Base-by-base conservation (phyloP, 2,113 vertebrate species). In the Poecile atricapillus region DNA sequence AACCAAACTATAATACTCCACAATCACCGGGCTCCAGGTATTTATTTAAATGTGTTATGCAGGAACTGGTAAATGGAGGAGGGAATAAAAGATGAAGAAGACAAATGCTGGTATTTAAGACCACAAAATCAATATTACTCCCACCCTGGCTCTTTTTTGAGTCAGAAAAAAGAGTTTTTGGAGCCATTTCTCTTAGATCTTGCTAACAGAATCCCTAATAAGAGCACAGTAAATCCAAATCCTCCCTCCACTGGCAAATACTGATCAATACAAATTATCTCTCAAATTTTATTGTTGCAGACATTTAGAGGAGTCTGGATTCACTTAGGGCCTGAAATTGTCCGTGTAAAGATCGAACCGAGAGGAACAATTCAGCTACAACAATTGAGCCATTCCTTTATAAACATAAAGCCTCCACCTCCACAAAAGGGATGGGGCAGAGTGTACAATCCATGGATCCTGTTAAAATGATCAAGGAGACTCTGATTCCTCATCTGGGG, bases 211-310 rank as follows among this genome's bases (percentile, higher is more conserved):
- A 56, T 60, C 71, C 71, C 81, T 85, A 89, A 73, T 50, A 50
- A 81, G 68, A 92, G 56, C 56, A 56, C 50, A 89, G 60, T 65
- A 94, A 97, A 94, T 71, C 74, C 83, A 75, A 92, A 82, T 78
- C 68, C 93, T 78, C 85, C 56, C 60, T 92, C 58, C 44, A 20
- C 74, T 64, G 74, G 74, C 69, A 92, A 92, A 92, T 53, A 60
- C 41, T 46, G 74, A 92, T 94, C 86, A 71, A 75, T 89, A 93
- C 44, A 94, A 90, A 94, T 83, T 56, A 83, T n/a, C 71, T 87
- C 83, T 87, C 68, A 74, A 47, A 63, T 81, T 81, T 93, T 92
- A 80, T 64, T 63, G 55, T 14, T 78, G 68, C 24, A 15, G 94
- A 70, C 56, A 84, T 75, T 87, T 87, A 89, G 56, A 83, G 47